These are phyloP conservation scores for Pyrgus malvae DNA, from an alignment of 2,888 invertebrate species.

Conservation along the genomic window DNA sequence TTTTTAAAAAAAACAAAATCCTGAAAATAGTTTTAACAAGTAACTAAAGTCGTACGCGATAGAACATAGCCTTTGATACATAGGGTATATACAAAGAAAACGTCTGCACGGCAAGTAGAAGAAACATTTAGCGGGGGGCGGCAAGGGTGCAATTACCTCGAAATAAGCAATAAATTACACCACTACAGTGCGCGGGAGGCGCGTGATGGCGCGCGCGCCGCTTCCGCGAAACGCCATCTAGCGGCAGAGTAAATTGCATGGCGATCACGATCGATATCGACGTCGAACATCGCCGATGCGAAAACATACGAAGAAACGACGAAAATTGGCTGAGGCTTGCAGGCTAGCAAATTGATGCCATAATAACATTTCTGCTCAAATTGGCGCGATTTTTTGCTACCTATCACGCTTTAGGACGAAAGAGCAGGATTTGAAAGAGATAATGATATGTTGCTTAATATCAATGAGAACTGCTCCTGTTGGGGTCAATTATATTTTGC, in stretches of 20 bases:
- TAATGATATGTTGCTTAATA: not conserved
- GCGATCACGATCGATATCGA: slow-evolving; percentile 67
- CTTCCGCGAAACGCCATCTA: slow-evolving; percentile 74
- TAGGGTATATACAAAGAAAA: slow-evolving; percentile 33
- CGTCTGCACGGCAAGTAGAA: slow-evolving; percentile 43
- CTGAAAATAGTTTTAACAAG: too few species aligned
- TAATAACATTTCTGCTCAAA: too few species aligned
- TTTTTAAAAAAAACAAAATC: too few species aligned
- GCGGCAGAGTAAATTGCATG: slow-evolving; percentile 64
- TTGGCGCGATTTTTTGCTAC: slow-evolving; percentile 20
- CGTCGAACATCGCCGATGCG: slow-evolving; percentile 25
- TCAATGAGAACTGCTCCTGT: not conserved
- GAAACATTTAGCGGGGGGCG: slow-evolving; percentile 60
- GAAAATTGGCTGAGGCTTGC: slow-evolving; percentile 21
- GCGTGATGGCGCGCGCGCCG: slow-evolving; percentile 61
- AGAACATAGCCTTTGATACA: not conserved
- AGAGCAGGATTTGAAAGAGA: not conserved
- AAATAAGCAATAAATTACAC: slow-evolving; percentile 61
- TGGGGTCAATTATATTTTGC: too few species aligned
- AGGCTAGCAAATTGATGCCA: slow-evolving; percentile 23
- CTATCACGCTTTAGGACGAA: slow-evolving; percentile 3
- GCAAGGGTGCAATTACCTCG: slow-evolving; percentile 67
- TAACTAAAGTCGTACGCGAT: too few species aligned
- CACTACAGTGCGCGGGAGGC: slow-evolving; percentile 57
- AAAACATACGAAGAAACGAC: slow-evolving; percentile 28